Base-by-base conservation (phyloP, 1,140 invertebrate genomes). In the Cydia amplana region DNA sequence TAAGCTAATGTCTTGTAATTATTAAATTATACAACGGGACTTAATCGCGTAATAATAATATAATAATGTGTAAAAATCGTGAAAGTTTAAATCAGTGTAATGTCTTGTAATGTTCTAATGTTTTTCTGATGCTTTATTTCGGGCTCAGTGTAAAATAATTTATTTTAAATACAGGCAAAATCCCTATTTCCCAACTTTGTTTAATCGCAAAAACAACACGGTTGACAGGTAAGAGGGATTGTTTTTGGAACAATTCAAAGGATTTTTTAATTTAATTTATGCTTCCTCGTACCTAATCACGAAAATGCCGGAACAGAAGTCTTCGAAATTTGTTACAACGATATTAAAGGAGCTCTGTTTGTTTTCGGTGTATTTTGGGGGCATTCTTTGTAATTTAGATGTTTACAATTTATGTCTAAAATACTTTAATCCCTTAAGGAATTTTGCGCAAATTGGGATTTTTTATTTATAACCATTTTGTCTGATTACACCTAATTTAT, bases 211-310 rank as follows among this genome's bases (percentile, higher is more conserved):
- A 16, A 55, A 60, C 1, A 60, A 23, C 55, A 60, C 55, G 20
- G 55, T 60, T 23, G 20, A 60, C 55, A 60, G 55, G 55, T 60
- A 23, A 60, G 23, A 60, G 55, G 55, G 20, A 60, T 60, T 60
- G 20, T 60, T 60, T 60, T 60, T 23, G 20, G n/a, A 60, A 60
- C 55, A 60, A 20, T 60, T 60, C 55, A 60, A 60, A 60, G 55
- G 55, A 60, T 23, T 60, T 60, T 60, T 60, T 20, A 60, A 60
- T 60, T 60, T 4, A 60, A 60, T 60, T 60, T 60, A 18, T 23
- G 55, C 9, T 60, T 60, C 55, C 55, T 60, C 55, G 55, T 10
- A 10, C 55, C 55, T 60, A 60, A 60, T 60, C 20, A 60, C 55
- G 55, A 60, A 60, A 60, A 60, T 60, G 55, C 20, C 55, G 55